These are phyloP conservation scores for Epirrhoe tristata DNA, from an alignment of 2,888 invertebrate genomes.

Conservation along the genomic window DNA sequence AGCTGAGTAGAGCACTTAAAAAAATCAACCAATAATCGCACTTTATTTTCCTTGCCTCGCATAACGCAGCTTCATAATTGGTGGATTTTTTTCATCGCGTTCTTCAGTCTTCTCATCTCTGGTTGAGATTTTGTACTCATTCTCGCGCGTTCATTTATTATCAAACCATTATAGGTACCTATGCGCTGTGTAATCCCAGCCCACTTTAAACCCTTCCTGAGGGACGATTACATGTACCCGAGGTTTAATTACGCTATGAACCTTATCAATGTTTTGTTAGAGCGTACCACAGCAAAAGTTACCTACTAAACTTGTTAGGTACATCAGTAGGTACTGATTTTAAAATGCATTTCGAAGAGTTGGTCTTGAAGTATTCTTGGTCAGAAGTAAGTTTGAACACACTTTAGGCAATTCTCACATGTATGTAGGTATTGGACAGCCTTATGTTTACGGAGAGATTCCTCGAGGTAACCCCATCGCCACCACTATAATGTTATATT, in stretches of 20 bases:
- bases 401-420: too few relatives aligned
- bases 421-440: too few relatives aligned
- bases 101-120: not conserved
- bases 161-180: slow-evolving; percentile 17
- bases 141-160: slow-evolving; percentile 7
- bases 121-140: not conserved
- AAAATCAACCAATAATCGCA: too few relatives aligned
- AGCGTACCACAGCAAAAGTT: not conserved
- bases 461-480: too few relatives aligned
- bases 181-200: slow-evolving; percentile 15
- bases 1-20: too few relatives aligned
- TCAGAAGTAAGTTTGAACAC: too few relatives aligned
- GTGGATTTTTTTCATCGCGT: not conserved
- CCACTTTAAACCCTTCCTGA: slow-evolving; percentile 35
- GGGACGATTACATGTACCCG: slow-evolving; percentile 34
- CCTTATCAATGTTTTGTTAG: slow-evolving; percentile 31
- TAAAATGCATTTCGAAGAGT: not conserved
- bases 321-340: not conserved
- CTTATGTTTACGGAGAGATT: too few relatives aligned
- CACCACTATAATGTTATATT: too few relatives aligned
- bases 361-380: too few relatives aligned
- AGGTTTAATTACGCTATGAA: slow-evolving; percentile 28
- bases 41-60: too few relatives aligned
- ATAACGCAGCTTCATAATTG: too few relatives aligned
- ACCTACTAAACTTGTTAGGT: not conserved